Evolutionary conservation across 2,888 invertebrate species (phyloP), one percentile per base, ranked within the genome.

Genomic region (Mythimna albipuncta): DNA sequence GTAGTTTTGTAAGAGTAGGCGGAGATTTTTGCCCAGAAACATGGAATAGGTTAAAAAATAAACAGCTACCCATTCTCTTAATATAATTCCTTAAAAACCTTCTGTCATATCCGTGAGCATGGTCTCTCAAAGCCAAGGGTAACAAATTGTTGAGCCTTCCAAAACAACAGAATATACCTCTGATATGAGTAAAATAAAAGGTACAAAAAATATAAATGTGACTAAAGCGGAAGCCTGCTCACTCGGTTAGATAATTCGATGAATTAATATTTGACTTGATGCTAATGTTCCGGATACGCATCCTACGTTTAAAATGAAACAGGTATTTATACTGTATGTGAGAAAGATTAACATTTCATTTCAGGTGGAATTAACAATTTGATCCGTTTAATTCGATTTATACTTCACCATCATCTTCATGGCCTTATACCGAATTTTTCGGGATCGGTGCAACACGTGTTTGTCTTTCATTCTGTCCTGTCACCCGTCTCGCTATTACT

Each of bases 201-300:
- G 9, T 16, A 13, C 11, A 44, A 50, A 50, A 38, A 26, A 41
- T 2, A 32, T 16, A n/a, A 72, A 75, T 32, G 6, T 16, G n/a
- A 32, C 13, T n/a, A 11, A 75, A 75, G 64, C 64, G 75, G 44
- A 64, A 75, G 21, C 26, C 52, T 11, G 35, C 21, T 75, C 52
- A 19, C 77, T 50, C 16, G 35, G 44, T 54, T 47, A 11, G 2
- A 21, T 47, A 65, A 72, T 67, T 76, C 21, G 38, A 64, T 54
- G 19, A 69, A 77, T 57, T 57, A 68, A 41, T 72, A 50, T 58
- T 41, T n/a, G 50, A 77, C 19, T 57, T 50, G 47, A 69, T 32
- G 41, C 77, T 32, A 77, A 69, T 58, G 50, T 77, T 58, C 69
- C 41, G 21, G 32, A 58, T 32, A 50, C 50, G 52, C 21, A 13